Evolutionary conservation across 2,888 invertebrate genomes (phyloP), one percentile per base, ranked within the genome.

Genomic region (Dysmachus trigonus): DNA sequence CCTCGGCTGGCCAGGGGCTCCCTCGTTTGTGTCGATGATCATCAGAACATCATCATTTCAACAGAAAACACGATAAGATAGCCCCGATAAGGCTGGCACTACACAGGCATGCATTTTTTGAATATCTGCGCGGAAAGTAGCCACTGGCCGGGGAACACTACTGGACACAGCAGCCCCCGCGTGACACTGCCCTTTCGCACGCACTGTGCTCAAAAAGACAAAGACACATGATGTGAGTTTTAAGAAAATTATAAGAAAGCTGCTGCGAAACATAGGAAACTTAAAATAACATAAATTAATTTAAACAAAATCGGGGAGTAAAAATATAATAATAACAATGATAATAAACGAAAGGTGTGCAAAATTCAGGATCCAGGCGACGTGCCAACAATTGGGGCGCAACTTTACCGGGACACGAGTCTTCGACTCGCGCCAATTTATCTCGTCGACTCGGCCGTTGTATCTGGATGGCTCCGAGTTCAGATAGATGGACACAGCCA

Each of bases 161-260:
- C 71, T 18, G 47, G 8, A 33, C 27, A 83, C 53, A 15, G 30
- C 41, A 47, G 22, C 51, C 33, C 31, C 31, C n/a, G 62, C 38
- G 62, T 15, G 31, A 7, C 72, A 41, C 41, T 73, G 73, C 15
- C 71, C 83, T 83, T 83, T 83, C 72, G 71, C 22, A 38, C 74
- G 74, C 22, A 51, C 73, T 51, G 85, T 85, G 74, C 47, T 85
- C 74, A 92, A 73, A 33, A 73, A 91, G 91, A 91, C 92, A 91
- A 92, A 91, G 90, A 91, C 91, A 90, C 90, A 91, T 91, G 91
- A 91, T 91, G 91, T 90, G 90, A 91, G 91, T 90, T 77, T 83
- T 83, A 62, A 53, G 22, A 83, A 51, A 74, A 41, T 82, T 13
- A 35, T 53, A 38, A 82, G 31, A 47, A 85, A 77, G 22, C 53